phyloP scores from a whole-genome alignment of 2,888 invertebrate species.

The Drosophila ochracea region DNA sequence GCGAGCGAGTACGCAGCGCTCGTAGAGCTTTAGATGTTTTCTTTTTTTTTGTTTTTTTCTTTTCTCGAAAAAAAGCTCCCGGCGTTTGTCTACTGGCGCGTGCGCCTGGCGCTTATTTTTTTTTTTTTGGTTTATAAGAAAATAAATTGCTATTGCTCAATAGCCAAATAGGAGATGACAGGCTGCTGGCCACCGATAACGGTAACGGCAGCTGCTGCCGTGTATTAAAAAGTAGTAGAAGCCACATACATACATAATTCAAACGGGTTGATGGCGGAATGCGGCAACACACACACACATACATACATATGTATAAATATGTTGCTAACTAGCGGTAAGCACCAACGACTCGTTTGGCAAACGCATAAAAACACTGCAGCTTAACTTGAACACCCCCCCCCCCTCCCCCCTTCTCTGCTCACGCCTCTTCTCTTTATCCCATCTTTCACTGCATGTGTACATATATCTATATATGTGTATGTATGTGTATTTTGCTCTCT shows the following conservation, averaged over 20 bases:
- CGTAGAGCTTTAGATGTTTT: constrained; percentile 42
- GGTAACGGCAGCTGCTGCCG: constrained; percentile 67
- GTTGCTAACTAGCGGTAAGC: constrained; percentile 71
- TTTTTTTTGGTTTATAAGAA: constrained; percentile 29
- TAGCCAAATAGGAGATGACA: constrained; percentile 31
- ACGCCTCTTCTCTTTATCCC: not conserved
- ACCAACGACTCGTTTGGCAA: constrained; percentile 73
- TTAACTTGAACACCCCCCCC: constrained; percentile 3
- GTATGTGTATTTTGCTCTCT: constrained; percentile 43
- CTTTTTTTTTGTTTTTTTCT: constrained; percentile 5
- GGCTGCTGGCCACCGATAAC: constrained; percentile 54
- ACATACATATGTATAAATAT: not conserved
- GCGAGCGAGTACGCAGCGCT: constrained; percentile 63
- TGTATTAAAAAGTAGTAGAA: constrained; percentile 36
- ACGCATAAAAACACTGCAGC: constrained; percentile 57
- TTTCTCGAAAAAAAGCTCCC: constrained; percentile 32
- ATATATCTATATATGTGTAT: not conserved
- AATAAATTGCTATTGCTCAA: constrained; percentile 58
- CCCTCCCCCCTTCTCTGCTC: not conserved
- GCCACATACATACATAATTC: constrained; percentile 17
- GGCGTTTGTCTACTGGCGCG: constrained; percentile 59
- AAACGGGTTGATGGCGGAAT: constrained; percentile 74
- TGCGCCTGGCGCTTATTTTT: constrained; percentile 47
- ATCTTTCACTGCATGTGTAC: constrained; percentile 2
- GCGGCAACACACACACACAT: constrained; percentile 45